Percentiles rank a stretch among this genome's conserved stretches.
Evolutionary conservation across 2,888 invertebrate genomes (phyloP).

Genomic region (Nephrotoma guestfalica): DNA sequence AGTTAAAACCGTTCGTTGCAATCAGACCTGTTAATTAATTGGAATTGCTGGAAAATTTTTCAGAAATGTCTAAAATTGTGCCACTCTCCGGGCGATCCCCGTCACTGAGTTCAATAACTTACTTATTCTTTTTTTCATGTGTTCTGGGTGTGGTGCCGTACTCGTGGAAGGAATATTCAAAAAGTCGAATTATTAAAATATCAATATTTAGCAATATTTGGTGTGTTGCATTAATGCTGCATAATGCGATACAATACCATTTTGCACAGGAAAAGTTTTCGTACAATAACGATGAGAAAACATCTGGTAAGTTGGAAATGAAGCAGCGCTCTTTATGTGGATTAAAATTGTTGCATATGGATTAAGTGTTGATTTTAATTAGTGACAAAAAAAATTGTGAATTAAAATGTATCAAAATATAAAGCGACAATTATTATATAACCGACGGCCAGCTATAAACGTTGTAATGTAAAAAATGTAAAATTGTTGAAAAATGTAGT

Average conservation of each 20-base stretch:
- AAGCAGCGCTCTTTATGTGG: too few relatives aligned
- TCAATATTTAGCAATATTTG: conserved; percentile 23
- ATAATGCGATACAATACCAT: conserved; percentile 22
- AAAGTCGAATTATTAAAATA: conserved; percentile 19
- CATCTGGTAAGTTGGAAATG: conserved; percentile 22
- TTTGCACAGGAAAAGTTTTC: conserved; percentile 20
- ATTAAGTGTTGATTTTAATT: not conserved
- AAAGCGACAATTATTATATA: too few relatives aligned
- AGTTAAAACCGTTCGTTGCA: not conserved
- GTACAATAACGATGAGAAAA: conserved; percentile 20
- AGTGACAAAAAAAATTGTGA: too few relatives aligned
- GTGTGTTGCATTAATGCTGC: conserved; percentile 18
- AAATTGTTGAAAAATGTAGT: too few relatives aligned
- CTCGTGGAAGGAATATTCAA: conserved; percentile 20
- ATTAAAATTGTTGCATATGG: not conserved
- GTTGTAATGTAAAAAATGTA: too few relatives aligned
- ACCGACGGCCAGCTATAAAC: too few relatives aligned
- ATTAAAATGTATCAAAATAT: too few relatives aligned
- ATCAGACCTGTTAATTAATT: not conserved
- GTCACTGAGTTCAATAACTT: conserved; percentile 17
- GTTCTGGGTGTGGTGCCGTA: conserved; percentile 27
- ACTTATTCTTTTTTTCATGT: conserved; percentile 25
- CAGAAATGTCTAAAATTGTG: not conserved
- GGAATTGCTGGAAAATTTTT: not conserved
- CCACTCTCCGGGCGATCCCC: not conserved